Evolutionary conservation across 2,113 vertebrate species (phyloP), one percentile per base, ranked within the genome.

Genomic region (Passer domesticus): DNA sequence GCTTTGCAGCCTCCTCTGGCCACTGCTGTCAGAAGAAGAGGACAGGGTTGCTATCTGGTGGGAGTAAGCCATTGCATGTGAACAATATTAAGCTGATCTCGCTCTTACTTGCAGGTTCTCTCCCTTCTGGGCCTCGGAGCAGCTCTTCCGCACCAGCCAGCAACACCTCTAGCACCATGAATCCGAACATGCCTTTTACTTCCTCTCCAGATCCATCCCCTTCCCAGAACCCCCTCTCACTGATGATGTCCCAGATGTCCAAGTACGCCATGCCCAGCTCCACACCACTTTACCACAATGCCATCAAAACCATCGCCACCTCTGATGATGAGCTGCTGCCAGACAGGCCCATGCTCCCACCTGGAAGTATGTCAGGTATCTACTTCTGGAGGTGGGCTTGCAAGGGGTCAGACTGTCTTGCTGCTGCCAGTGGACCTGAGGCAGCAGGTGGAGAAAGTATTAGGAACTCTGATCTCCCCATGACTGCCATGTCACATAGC

Each of bases 231-330:
- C 99, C 99, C 46, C 97, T 99, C 80, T 99, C 99, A 6, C 98
- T 99, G 83, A 99, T 99, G 97, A 99, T 99, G 99, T 99, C 99
- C 50, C 99, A 99, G 98, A 99, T 99, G 99, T 99, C 99, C 94
- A 99, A 99, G 97, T 99, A 99, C 7, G 99, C 99, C 91, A 98
- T 99, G 98, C 99, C 99, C 88, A 99, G 99, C 97, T 98, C 99
- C 89, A 99, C 99, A 24, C 99, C 99, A 1, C 99, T 99, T 52
- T 99, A 99, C 98, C 99, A 99, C 95, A 99, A 99, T 13, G 99
- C 99, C 95, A 99, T 99, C 98, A 99, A 99, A 98, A 99, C 99
- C 85, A 99, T 99, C 4, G 99, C 99, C 97, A 99, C 99, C 87
- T 99, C 99, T 6, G 99, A 99, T 9, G 99, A 99, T 0, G 99